phyloP scores from a whole-genome alignment of 2,797 vertebrate genomes.

The Siniperca scherzeri region DNA sequence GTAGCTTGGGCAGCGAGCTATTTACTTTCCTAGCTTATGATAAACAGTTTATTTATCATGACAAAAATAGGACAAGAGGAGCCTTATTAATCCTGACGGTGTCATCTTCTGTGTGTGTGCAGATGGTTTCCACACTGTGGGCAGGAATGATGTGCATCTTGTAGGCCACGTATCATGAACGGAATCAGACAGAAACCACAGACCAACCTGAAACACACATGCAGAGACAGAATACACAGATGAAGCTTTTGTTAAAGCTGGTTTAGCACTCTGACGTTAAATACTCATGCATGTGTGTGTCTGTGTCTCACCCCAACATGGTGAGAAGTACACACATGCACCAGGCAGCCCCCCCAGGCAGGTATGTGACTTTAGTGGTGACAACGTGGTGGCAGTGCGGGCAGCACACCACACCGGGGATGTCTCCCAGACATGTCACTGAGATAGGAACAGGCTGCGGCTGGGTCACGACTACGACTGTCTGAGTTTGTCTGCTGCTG shows the following conservation, averaged over 20 bases:
- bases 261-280: neutral
- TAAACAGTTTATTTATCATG: neutral
- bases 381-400: slow-evolving; percentile 55
- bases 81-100: neutral
- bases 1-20: neutral
- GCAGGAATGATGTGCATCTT: slow-evolving; percentile 74
- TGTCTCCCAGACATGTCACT: slow-evolving; percentile 31
- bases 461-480: slow-evolving; percentile 49
- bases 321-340: slow-evolving; percentile 53
- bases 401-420: slow-evolving; percentile 51
- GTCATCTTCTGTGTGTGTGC: slow-evolving; percentile 55
- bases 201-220: slow-evolving; percentile 61
- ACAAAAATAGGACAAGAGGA: slow-evolving; percentile 6
- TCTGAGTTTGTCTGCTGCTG: neutral
- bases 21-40: neutral
- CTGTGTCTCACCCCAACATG: slow-evolving; percentile 67
- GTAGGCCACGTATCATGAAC: slow-evolving; percentile 12
- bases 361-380: slow-evolving; percentile 51
- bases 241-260: slow-evolving; percentile 1
- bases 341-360: slow-evolving; percentile 57
- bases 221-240: neutral
- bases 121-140: slow-evolving; percentile 61
- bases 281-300: neutral
- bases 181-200: slow-evolving; percentile 80
- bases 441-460: slow-evolving; percentile 42